Percentiles rank a stretch among this genome's conserved stretches.
phyloP scores from a whole-genome alignment of 2,888 invertebrate genomes.

The Isotomurus palustris region DNA sequence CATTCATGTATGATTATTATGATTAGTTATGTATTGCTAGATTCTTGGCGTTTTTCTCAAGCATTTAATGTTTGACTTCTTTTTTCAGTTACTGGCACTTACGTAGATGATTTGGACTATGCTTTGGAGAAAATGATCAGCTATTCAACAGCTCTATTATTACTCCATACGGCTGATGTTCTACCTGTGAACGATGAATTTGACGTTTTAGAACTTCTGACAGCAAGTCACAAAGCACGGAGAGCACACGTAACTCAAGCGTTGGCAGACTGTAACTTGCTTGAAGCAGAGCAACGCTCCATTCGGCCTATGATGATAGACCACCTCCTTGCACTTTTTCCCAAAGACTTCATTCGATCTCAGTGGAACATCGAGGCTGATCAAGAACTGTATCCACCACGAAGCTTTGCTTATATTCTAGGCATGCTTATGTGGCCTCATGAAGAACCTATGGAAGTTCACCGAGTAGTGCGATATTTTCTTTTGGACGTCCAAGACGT shows the following conservation, averaged over 20 bases:
- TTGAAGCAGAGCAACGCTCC: not conserved
- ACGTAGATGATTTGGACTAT: slow-evolving; percentile 31
- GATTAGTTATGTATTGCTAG: not conserved
- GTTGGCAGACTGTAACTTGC: slow-evolving; percentile 16
- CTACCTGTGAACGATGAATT: slow-evolving; percentile 30
- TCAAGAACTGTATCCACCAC: slow-evolving; percentile 41
- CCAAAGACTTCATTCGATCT: slow-evolving; percentile 27
- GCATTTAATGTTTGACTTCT: not conserved
- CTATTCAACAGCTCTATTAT: slow-evolving; percentile 41
- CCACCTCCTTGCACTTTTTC: slow-evolving; percentile 35
- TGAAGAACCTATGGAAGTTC: slow-evolving; percentile 32
- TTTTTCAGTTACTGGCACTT: slow-evolving; percentile 15
- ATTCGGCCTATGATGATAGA: slow-evolving; percentile 42
- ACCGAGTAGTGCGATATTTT: slow-evolving; percentile 43
- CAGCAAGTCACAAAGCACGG: slow-evolving; percentile 23
- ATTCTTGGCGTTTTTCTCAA: not conserved
- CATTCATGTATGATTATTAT: not conserved
- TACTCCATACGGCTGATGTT: slow-evolving; percentile 41
- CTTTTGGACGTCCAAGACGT: slow-evolving; percentile 33
- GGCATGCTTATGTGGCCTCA: slow-evolving; percentile 43
- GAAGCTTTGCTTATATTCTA: slow-evolving; percentile 39
- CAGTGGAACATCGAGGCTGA: slow-evolving; percentile 39
- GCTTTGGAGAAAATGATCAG: slow-evolving; percentile 41
- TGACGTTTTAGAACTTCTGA: slow-evolving; percentile 19
- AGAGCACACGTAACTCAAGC: slow-evolving; percentile 26